Base-by-base conservation (phyloP, 2,797 vertebrate genomes). In the Silurus lanzhouensis region DNA sequence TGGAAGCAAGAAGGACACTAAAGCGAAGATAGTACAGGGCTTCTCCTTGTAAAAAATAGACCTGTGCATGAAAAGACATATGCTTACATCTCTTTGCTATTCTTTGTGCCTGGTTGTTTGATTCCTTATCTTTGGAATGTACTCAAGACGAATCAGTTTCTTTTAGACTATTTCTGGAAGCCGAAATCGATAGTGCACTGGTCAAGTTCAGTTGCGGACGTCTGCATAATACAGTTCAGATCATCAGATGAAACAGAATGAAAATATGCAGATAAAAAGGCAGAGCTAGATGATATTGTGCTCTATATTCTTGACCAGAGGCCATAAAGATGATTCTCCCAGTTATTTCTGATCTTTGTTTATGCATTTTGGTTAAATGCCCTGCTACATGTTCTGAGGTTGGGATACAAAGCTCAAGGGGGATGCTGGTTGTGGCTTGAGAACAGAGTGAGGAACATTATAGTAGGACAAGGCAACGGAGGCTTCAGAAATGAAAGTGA, bases 401-500 rank as follows among this genome's bases (percentile, higher is more conserved):
- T 74, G 66, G 83, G 55, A 79, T 74, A 85, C 55, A 31, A 72
- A 81, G 76, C 85, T 85, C 85, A 83, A 70, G 57, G 68, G 87
- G 83, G 71, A 87, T 70, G 86, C 66, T 71, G 48, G 71, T 83
- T 82, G 86, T 85, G 81, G 77, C 76, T 86, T 86, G 60, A 66
- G 19, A 85, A 72, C 19, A 85, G 48, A 60, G 44, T 38, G 38
- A 71, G 58, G 64, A 67, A 52, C 48, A 61, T 70, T 82, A 90
- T 82, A 89, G 89, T 88, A 46, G 83, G 75, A 52, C 88, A 84
- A 83, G 88, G 76, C 64, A 25, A 84, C 84, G 85, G 90, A 88
- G 90, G 90, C 83, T 88, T 85, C 90, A 92, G 93, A 92, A 94
- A 93, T 93, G 88, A 94, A 89, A 91, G 88, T 88, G 89, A 90